Percentiles rank a stretch among this genome's conserved stretches.
Conservation (phyloP, 2,113 vertebrate species). For the Passer montanus region DNA sequence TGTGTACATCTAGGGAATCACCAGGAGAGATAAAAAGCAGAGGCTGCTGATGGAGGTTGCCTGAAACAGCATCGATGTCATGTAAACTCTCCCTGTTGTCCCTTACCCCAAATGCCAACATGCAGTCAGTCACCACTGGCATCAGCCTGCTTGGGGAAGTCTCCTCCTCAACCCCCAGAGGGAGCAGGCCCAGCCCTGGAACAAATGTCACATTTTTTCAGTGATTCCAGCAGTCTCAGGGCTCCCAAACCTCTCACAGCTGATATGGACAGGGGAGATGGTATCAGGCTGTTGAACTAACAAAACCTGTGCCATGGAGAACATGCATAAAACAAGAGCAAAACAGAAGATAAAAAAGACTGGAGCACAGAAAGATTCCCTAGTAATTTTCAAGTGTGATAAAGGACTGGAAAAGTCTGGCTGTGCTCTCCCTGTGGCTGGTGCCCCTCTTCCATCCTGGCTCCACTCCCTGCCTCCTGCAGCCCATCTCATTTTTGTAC, state of each 20-base stretch:
- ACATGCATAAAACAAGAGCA: background rate
- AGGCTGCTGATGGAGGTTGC: background rate
- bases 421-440: accelerated
- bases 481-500: background rate
- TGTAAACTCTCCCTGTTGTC: background rate
- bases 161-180: background rate
- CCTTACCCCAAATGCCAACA: background rate
- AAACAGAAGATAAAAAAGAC: background rate
- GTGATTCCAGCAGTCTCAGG: background rate
- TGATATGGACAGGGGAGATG: background rate
- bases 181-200: background rate
- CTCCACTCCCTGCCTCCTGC: background rate
- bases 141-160: background rate
- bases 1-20: background rate
- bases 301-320: background rate
- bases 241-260: background rate
- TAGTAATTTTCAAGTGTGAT: background rate
- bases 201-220: background rate
- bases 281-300: background rate
- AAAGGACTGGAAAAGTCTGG: background rate
- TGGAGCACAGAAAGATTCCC: background rate
- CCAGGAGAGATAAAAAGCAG: background rate
- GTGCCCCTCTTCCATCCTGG: background rate
- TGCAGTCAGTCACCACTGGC: background rate
- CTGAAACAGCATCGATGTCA: background rate